phyloP scores from a whole-genome alignment of 2,113 vertebrate species.

The Hepsetus odoe region DNA sequence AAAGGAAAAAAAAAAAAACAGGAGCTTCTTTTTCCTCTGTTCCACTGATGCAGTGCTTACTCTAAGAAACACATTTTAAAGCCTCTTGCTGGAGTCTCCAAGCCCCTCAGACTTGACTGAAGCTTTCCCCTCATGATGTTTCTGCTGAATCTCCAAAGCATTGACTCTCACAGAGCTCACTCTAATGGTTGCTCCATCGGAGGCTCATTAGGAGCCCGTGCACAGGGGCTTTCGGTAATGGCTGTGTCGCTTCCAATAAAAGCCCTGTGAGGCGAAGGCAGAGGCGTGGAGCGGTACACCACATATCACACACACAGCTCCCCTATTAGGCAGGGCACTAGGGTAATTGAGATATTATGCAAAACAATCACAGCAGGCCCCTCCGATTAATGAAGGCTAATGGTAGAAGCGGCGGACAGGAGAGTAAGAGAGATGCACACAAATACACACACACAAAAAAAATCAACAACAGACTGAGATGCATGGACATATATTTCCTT shows the following conservation, averaged over 20 bases:
- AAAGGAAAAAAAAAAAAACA: too few relatives aligned
- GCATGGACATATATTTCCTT: too few relatives aligned
- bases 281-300: slow-evolving; percentile 19
- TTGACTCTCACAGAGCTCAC: slow-evolving; percentile 22
- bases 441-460: not conserved
- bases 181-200: slow-evolving; percentile 41
- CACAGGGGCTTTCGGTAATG: slow-evolving; percentile 48
- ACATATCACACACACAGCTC: slow-evolving; percentile 22
- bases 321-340: slow-evolving; percentile 41
- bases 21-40: not conserved
- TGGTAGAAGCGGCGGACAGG: not conserved
- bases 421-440: not conserved
- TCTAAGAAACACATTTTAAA: not conserved
- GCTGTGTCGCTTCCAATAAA: slow-evolving; percentile 51
- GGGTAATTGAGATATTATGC: slow-evolving; percentile 61
- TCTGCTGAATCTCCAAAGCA: not conserved
- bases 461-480: not conserved
- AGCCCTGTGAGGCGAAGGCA: slow-evolving; percentile 39
- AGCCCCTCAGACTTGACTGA: not conserved
- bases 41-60: slow-evolving; percentile 5
- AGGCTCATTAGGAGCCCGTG: slow-evolving; percentile 46
- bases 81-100: not conserved
- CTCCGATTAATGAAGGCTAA: slow-evolving; percentile 32
- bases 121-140: not conserved
- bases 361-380: slow-evolving; percentile 50